Percentiles rank a stretch among this genome's conserved stretches.
These are phyloP conservation scores for Scleropages formosus DNA, from an alignment of 2,797 vertebrate genomes.

Conservation along the genomic window DNA sequence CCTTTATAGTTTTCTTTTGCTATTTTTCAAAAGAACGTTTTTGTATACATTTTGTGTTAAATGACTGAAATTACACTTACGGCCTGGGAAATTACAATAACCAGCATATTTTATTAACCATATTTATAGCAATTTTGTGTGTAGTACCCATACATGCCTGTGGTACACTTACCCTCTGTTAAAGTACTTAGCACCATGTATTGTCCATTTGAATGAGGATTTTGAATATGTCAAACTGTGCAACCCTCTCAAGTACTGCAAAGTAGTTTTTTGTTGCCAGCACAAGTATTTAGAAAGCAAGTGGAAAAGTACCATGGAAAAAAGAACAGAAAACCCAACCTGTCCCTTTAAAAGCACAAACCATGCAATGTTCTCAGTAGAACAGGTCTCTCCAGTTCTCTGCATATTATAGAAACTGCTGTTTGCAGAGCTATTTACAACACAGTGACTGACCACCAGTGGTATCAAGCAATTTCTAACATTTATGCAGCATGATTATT, in stretches of 20 bases:
- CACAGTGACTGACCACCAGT: not conserved
- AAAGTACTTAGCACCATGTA: too few relatives aligned
- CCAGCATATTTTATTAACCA: too few relatives aligned
- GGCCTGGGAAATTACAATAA: too few relatives aligned
- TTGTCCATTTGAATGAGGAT: too few relatives aligned
- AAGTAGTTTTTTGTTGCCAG: not conserved
- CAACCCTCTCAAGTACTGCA: too few relatives aligned
- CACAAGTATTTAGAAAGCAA: not conserved
- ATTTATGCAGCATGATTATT: not conserved
- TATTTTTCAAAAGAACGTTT: not conserved
- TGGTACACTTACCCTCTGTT: too few relatives aligned
- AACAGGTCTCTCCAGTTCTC: conserved; percentile 19
- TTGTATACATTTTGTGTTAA: too few relatives aligned
- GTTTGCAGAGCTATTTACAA: conserved; percentile 20
- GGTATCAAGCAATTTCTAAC: not conserved
- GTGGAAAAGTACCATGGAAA: not conserved
- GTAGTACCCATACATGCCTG: too few relatives aligned
- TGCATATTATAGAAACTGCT: not conserved
- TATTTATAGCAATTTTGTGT: too few relatives aligned
- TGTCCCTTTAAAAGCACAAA: not conserved
- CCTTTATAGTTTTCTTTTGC: not conserved
- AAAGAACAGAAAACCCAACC: not conserved
- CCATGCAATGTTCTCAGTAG: not conserved
- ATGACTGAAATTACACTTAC: too few relatives aligned
- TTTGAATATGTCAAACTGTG: too few relatives aligned